Evolutionary conservation across 2,888 invertebrate species (phyloP).

Genomic region (Drosophila niveifrons): DNA sequence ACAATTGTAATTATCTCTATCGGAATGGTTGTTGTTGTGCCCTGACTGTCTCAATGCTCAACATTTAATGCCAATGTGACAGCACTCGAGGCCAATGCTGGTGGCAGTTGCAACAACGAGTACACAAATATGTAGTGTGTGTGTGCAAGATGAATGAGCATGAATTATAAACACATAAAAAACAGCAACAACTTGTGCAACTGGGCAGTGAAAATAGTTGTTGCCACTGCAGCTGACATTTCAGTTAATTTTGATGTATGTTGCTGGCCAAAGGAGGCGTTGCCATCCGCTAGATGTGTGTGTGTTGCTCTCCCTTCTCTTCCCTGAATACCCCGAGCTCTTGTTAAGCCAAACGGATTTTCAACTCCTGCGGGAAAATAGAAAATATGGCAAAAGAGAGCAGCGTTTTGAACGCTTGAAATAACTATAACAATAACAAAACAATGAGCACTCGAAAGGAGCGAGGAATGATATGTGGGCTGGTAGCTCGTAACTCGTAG

Average conservation of each 20-base stretch:
- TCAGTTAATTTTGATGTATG: constrained; percentile 79
- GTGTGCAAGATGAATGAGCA: constrained; percentile 74
- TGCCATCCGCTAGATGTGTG: constrained; percentile 21
- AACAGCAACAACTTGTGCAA: constrained; percentile 45
- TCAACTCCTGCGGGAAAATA: constrained; percentile 41
- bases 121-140: constrained; percentile 3
- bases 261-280: constrained; percentile 42
- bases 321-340: constrained; percentile 31
- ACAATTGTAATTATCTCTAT: constrained; percentile 77
- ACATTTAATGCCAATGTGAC: constrained; percentile 73
- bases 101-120: constrained; percentile 42
- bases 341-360: constrained; percentile 70
- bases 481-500: constrained; percentile 51
- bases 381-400: constrained; percentile 14
- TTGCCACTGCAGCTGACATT: constrained; percentile 78
- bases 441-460: constrained; percentile 37
- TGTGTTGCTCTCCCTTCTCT: constrained; percentile 19
- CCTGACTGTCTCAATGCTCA: constrained; percentile 24
- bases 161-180: constrained; percentile 79
- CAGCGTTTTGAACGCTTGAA: constrained; percentile 55
- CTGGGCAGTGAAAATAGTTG: constrained; percentile 62
- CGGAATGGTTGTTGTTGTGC: neutral
- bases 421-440: constrained; percentile 61
- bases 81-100: constrained; percentile 23
- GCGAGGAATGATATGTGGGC: constrained; percentile 64